Conservation (phyloP, 2,113 vertebrate genomes). For the Delphinus delphis region DNA sequence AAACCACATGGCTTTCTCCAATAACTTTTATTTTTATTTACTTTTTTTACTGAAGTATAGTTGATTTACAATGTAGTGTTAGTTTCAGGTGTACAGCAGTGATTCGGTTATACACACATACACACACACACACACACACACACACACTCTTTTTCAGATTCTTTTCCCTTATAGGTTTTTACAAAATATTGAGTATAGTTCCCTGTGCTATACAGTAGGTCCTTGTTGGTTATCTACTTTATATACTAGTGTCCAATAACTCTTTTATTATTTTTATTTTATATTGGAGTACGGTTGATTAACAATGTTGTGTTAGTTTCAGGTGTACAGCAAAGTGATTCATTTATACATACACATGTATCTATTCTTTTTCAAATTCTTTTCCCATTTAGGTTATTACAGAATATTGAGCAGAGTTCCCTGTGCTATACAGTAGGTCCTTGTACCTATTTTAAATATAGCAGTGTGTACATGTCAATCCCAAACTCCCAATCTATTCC, state of each 20-base stretch:
- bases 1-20: constrained; percentile 19
- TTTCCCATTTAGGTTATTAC: too few species aligned
- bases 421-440: neutral
- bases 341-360: neutral
- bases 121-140: too few species aligned
- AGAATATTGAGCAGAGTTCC: neutral
- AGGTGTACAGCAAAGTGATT: neutral
- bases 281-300: neutral
- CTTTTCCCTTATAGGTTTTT: too few species aligned
- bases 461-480: too few species aligned
- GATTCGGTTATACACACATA: neutral
- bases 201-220: neutral
- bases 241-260: constrained; percentile 22
- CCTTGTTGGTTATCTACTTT: neutral
- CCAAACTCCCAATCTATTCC: too few species aligned
- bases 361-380: too few species aligned
- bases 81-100: neutral
- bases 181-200: neutral
- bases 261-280: neutral
- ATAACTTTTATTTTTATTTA: constrained; percentile 13
- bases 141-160: too few species aligned
- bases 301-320: neutral
- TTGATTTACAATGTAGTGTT: neutral
- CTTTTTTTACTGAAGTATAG: neutral
- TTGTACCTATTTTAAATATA: too few species aligned